Percentiles rank a stretch among this genome's conserved stretches.
Conservation (phyloP, 2,113 vertebrate genomes). For the Mormoops blainvillei region DNA sequence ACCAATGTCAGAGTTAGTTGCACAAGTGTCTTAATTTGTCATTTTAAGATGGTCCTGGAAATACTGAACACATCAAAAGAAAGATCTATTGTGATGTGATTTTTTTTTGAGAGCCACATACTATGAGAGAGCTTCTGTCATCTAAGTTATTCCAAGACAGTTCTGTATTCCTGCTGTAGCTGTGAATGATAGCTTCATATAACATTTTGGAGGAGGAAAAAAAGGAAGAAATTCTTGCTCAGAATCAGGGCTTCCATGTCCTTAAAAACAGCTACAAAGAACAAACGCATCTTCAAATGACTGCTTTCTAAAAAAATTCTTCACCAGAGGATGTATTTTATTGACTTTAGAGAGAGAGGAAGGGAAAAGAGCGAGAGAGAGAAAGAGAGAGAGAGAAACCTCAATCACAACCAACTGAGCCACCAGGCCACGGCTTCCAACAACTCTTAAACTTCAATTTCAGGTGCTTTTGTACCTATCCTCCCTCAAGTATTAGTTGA, state of each 20-base stretch:
- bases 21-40: conserved; percentile 63
- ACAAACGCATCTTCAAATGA: background rate
- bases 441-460: conserved; percentile 11
- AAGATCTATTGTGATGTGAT: conserved; percentile 54
- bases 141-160: conserved; percentile 64
- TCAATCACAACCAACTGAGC: too few relatives aligned
- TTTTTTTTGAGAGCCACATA: conserved; percentile 63
- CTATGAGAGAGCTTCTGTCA: conserved; percentile 59
- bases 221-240: background rate
- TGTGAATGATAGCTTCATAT: conserved; percentile 75
- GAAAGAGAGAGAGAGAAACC: too few relatives aligned
- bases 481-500: background rate
- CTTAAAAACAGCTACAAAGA: conserved; percentile 4
- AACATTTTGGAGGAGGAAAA: background rate
- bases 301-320: background rate
- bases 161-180: conserved; percentile 67
- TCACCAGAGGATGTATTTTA: too few relatives aligned
- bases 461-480: background rate
- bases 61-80: conserved; percentile 58
- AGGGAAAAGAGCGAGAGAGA: too few relatives aligned
- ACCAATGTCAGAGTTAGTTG: conserved; percentile 41
- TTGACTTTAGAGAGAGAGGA: too few relatives aligned
- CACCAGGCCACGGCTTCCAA: too few relatives aligned
- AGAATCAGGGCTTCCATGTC: background rate
- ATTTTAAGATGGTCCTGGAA: conserved; percentile 58